Evolutionary conservation across 2,113 vertebrate species (phyloP).

Genomic region (Pelodiscus sinensis): DNA sequence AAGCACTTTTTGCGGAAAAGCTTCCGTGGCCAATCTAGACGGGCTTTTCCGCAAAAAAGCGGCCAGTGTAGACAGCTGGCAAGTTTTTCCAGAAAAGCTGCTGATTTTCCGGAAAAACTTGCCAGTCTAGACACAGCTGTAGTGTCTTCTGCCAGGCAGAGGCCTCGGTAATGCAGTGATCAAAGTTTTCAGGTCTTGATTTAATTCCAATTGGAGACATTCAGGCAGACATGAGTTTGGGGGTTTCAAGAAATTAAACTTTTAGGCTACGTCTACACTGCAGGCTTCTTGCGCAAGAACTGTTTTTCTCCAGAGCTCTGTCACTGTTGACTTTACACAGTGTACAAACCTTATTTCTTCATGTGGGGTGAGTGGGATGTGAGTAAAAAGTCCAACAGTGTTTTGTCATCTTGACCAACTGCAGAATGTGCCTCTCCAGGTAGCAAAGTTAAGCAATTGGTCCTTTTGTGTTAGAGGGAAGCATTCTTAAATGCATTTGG

Average conservation of each 20-base stretch:
- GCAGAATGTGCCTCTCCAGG: fast-evolving
- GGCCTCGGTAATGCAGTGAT: not conserved
- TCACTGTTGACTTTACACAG: not conserved
- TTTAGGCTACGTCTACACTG: not conserved
- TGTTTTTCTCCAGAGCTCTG: not conserved
- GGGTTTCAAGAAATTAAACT: not conserved
- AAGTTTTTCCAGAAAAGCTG: too few relatives aligned
- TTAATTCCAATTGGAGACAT: not conserved
- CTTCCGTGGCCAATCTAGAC: too few relatives aligned
- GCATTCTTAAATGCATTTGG: fast-evolving
- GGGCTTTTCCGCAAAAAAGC: too few relatives aligned
- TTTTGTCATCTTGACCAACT: not conserved
- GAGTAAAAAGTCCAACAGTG: not conserved
- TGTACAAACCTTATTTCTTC: not conserved
- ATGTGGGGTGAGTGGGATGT: not conserved
- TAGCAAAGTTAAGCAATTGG: fast-evolving
- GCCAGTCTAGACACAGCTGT: too few relatives aligned
- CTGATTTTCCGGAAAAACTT: too few relatives aligned
- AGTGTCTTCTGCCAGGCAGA: not conserved
- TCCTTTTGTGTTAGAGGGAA: not conserved
- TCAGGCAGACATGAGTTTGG: not conserved
- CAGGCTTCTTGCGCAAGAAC: too few relatives aligned
- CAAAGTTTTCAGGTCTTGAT: not conserved
- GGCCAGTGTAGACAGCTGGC: too few relatives aligned
- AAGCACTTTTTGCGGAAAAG: too few relatives aligned